phyloP scores from a whole-genome alignment of 2,888 invertebrate species.

The Rotaria sp. region DNA sequence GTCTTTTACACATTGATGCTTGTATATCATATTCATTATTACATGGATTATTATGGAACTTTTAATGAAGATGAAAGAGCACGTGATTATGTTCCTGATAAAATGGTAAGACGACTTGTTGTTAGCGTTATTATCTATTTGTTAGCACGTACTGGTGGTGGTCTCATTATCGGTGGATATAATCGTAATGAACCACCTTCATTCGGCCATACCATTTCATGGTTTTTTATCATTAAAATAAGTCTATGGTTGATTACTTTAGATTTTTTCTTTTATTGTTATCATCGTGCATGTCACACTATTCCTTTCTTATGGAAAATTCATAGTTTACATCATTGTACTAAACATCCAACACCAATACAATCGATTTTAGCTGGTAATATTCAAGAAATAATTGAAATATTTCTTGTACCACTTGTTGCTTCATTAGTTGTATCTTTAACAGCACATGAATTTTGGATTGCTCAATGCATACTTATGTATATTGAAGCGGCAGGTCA shows the following conservation, averaged over 20 bases:
- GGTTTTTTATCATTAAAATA: neutral
- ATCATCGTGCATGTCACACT: neutral
- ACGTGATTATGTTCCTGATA: neutral
- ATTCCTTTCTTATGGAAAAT: neutral
- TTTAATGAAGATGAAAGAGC: neutral
- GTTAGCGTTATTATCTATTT: neutral
- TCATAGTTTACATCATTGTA: neutral
- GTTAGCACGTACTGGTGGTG: neutral
- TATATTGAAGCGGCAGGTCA: neutral
- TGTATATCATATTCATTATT: neutral
- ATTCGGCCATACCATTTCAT: neutral
- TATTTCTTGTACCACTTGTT: neutral
- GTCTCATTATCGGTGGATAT: neutral
- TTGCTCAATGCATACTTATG: neutral
- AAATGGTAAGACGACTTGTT: neutral
- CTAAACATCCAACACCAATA: neutral
- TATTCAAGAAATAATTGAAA: neutral
- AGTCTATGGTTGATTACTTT: neutral
- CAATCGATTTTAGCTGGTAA: neutral
- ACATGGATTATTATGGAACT: neutral
- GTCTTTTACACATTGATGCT: neutral
- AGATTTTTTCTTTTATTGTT: neutral
- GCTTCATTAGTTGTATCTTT: neutral
- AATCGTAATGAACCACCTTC: neutral
- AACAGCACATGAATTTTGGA: neutral